Evolutionary conservation across 2,888 invertebrate genomes (phyloP).

Genomic region (Ennomos quercinarius): DNA sequence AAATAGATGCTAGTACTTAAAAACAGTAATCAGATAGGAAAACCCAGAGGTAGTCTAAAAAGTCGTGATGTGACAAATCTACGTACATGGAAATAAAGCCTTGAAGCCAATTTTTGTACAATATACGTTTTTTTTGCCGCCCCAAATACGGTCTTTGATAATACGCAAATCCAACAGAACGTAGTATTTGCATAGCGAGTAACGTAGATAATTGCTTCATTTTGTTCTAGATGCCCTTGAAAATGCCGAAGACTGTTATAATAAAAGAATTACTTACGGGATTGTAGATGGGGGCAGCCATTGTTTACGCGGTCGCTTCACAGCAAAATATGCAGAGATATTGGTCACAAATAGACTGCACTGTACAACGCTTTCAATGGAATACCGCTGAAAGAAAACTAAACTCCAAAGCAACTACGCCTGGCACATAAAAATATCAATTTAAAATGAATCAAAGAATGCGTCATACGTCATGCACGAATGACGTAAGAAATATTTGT

Average conservation of each 20-base stretch:
- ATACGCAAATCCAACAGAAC: constrained; percentile 39
- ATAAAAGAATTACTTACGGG: constrained; percentile 62
- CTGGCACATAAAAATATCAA: constrained; percentile 54
- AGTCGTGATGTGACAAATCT: not conserved
- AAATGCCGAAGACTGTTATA: constrained; percentile 43
- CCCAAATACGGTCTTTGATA: constrained; percentile 38
- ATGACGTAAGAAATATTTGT: constrained; percentile 52
- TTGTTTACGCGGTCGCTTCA: constrained; percentile 45
- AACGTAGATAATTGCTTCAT: constrained; percentile 48
- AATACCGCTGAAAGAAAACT: constrained; percentile 51
- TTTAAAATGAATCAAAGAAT: constrained; percentile 56
- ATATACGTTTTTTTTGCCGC: constrained; percentile 9
- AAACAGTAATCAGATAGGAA: constrained; percentile 1
- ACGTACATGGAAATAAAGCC: constrained; percentile 37
- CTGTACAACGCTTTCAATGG: constrained; percentile 39
- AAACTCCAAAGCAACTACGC: constrained; percentile 53
- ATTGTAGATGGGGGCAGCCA: constrained; percentile 74
- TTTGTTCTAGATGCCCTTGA: constrained; percentile 68
- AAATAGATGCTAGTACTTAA: too few relatives aligned
- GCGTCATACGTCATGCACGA: constrained; percentile 69
- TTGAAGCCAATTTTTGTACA: constrained; percentile 29
- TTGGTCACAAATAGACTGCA: constrained; percentile 36
- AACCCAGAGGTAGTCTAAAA: not conserved
- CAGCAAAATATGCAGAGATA: constrained; percentile 24
- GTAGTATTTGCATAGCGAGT: constrained; percentile 55